A percentile compares a stretch with the other conserved stretches of the same genome.
phyloP scores from a whole-genome alignment of 2,113 vertebrate genomes.

The Theristicus caerulescens region DNA sequence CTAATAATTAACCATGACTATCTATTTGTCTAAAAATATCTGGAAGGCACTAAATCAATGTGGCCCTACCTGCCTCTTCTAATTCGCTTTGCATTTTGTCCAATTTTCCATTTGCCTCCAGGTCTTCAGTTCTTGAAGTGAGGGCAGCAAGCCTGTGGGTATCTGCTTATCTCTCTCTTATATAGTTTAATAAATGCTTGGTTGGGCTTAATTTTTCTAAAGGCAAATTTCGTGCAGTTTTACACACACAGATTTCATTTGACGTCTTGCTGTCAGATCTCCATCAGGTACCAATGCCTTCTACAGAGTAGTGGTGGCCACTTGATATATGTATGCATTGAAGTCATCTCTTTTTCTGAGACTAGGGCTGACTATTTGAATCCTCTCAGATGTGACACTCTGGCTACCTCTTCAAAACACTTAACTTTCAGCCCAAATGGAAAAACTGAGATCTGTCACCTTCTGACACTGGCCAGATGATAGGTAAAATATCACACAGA shows the following conservation, averaged over 20 bases:
- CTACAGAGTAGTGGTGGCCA: not conserved
- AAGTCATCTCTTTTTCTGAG: not conserved
- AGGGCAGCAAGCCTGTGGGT: not conserved
- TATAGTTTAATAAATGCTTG: not conserved
- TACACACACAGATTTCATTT: not conserved
- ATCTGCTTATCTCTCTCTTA: not conserved
- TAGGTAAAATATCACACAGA: not conserved
- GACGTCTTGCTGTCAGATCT: accelerated
- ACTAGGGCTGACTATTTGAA: not conserved
- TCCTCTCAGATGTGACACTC: not conserved
- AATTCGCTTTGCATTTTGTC: not conserved
- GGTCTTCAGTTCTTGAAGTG: not conserved
- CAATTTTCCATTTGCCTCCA: not conserved
- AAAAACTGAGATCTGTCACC: not conserved
- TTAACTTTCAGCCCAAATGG: not conserved
- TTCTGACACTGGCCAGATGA: not conserved
- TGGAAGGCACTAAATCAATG: not conserved
- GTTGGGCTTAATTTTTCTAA: not conserved
- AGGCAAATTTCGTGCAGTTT: not conserved
- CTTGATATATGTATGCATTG: accelerated
- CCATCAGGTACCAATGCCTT: not conserved
- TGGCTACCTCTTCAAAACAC: not conserved
- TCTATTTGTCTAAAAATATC: not conserved
- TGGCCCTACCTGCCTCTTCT: not conserved
- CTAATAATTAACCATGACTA: not conserved